Conservation (phyloP, 2,888 invertebrate species). For the Hydrotaea diabolus region DNA sequence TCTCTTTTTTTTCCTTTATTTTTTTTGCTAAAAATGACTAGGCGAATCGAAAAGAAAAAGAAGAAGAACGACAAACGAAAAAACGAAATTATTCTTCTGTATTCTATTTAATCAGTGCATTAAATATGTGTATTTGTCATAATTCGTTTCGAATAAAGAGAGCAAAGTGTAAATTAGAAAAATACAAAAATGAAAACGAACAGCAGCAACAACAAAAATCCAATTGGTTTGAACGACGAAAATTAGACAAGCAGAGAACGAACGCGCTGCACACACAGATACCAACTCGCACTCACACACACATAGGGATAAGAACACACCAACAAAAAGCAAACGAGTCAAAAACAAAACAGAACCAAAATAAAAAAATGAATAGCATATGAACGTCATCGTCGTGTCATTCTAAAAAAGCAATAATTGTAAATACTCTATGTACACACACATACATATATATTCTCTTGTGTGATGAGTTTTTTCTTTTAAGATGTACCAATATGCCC, state of each 20-base stretch:
- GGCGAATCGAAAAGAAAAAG: background rate
- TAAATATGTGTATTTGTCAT: conserved; percentile 60
- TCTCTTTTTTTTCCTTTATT: background rate
- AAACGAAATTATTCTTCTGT: conserved; percentile 54
- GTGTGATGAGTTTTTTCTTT: too few relatives aligned
- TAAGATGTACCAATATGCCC: too few relatives aligned
- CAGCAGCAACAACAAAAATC: conserved; percentile 38
- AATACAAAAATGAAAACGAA: conserved; percentile 43
- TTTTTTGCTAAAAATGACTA: conserved; percentile 28
- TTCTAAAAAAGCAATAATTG: conserved; percentile 70
- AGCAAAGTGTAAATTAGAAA: conserved; percentile 65
- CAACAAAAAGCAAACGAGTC: conserved; percentile 33
- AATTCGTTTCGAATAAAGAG: conserved; percentile 52
- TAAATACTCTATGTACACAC: conserved; percentile 45
- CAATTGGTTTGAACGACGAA: conserved; percentile 63
- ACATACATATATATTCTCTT: background rate
- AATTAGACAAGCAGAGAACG: conserved; percentile 63
- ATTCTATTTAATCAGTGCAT: conserved; percentile 64
- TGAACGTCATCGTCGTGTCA: conserved; percentile 78
- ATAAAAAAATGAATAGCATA: conserved; percentile 57
- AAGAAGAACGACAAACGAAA: conserved; percentile 26
- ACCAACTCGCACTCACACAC: conserved; percentile 34
- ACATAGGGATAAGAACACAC: conserved; percentile 23
- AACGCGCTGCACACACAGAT: conserved; percentile 33
- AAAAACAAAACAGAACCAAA: conserved; percentile 52